A percentile compares a stretch with the other conserved stretches of the same genome.
Evolutionary conservation across 2,888 invertebrate genomes (phyloP).

Genomic region (Cyrtodaria siliqua): DNA sequence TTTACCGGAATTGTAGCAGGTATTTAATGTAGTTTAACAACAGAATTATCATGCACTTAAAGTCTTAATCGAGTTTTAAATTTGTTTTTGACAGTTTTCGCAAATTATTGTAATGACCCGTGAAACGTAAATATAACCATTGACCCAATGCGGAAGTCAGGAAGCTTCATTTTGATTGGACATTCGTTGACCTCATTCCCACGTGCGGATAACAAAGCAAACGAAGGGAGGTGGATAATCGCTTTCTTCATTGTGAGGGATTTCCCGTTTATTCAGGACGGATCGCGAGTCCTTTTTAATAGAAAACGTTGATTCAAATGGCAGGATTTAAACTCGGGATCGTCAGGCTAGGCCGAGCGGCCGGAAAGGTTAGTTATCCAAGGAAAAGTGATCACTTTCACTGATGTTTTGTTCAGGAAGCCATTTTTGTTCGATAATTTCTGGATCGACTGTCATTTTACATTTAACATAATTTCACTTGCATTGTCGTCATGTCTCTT

Average conservation of each 20-base stretch:
- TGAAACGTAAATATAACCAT: slow-evolving; percentile 75
- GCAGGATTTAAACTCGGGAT: slow-evolving; percentile 85
- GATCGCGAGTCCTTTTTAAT: not conserved
- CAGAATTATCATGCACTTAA: too few species aligned
- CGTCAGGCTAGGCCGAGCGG: slow-evolving; percentile 86
- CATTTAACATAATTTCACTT: too few species aligned
- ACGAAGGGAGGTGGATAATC: slow-evolving; percentile 32
- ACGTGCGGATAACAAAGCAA: slow-evolving; percentile 76
- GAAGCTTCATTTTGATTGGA: slow-evolving; percentile 65
- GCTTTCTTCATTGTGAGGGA: slow-evolving; percentile 30
- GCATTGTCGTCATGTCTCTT: too few species aligned
- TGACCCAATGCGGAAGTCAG: slow-evolving; percentile 65
- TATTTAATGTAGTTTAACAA: too few species aligned
- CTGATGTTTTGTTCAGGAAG: slow-evolving; percentile 38
- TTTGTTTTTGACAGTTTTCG: too few species aligned
- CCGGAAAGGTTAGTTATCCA: slow-evolving; percentile 85
- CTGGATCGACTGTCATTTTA: too few species aligned
- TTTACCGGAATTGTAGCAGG: too few species aligned
- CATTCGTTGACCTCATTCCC: slow-evolving; percentile 68
- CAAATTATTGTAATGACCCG: slow-evolving; percentile 25
- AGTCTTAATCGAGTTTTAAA: too few species aligned
- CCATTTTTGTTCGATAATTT: slow-evolving; percentile 49
- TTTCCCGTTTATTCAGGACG: slow-evolving; percentile 25
- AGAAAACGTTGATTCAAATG: slow-evolving; percentile 54
- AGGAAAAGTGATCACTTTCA: slow-evolving; percentile 10